Conservation (phyloP, 2,797 vertebrate genomes). For the Tragopan temminckii region DNA sequence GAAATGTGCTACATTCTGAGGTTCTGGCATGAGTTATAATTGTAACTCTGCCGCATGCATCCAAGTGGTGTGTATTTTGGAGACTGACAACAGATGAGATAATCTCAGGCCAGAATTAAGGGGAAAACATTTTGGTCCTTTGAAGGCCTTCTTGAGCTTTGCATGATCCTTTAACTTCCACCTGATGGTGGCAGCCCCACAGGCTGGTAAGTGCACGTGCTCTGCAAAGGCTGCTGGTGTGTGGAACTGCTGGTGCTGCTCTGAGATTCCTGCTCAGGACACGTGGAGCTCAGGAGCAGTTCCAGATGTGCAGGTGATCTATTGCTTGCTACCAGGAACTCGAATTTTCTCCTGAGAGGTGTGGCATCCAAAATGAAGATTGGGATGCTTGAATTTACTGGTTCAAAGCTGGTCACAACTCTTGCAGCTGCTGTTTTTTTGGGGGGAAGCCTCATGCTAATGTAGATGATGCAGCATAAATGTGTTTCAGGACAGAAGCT, state of each 20-base stretch:
- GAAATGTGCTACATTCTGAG: not conserved
- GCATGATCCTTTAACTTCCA: not conserved
- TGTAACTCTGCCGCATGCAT: not conserved
- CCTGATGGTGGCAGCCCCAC: not conserved
- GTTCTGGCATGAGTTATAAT: not conserved
- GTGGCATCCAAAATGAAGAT: not conserved
- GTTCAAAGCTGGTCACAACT: not conserved
- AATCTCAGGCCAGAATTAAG: not conserved
- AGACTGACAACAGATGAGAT: not conserved
- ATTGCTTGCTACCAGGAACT: not conserved
- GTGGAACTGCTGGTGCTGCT: not conserved
- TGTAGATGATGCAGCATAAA: not conserved
- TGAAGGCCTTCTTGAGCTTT: not conserved
- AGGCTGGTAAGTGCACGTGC: not conserved
- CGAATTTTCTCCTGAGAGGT: rapidly evolving
- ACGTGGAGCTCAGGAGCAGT: not conserved
- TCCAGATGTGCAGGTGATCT: not conserved
- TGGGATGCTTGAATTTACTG: not conserved
- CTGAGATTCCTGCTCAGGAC: not conserved
- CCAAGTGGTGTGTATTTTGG: not conserved
- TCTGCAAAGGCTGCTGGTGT: not conserved
- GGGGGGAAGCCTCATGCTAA: not conserved
- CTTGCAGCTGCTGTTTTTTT: not conserved
- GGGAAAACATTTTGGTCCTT: not conserved
- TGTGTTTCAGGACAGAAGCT: not conserved